Evolutionary conservation across 1,140 invertebrate species (phyloP), one percentile per base, ranked within the genome.

Genomic region (Drosophila obscura): DNA sequence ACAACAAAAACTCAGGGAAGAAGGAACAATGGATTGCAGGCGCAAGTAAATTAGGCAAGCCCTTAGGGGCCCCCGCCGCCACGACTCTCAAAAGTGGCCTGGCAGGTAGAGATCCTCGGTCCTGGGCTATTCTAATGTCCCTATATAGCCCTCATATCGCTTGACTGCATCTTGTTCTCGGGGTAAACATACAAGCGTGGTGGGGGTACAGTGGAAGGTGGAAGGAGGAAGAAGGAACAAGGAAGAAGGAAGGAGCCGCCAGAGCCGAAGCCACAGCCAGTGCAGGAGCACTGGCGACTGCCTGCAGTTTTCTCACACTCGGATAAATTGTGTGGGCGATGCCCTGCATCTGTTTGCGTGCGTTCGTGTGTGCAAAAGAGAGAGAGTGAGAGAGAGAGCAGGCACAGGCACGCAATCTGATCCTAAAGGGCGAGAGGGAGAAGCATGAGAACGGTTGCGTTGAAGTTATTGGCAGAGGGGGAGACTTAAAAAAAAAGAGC

Each of bases 1-100:
- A 51, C 58, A 74, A 22, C 52, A 73, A 11, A 51, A 43, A 31
- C 44, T 41, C 26, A 35, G 11, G 43, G 16, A 8, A 52, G 3
- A 16, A 53, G 65, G 66, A 57, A 81, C 75, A 81, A 81, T 61
- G 78, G 57, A 61, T 44, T 61, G 65, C 26, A 26, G 64, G 79
- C 82, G 65, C 85, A 90, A 90, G 85, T 74, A 85, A 90, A 90
- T 90, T 90, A 90, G 85, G 85, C 85, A 90, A 90, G 75, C 82
- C 78, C 60, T 39, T 5, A 39, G 35, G 35, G 35, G 35, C 35
- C 35, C 35, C 35, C 35, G 35, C 11, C 35, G 35, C 35, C 35
- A 11, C 35, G 35, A 39, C 35, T 39, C 35, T 39, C 11, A 11
- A 83, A 83, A 83, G 81, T 85, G 82, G 82, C 78, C 75, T 16